Evolutionary conservation across 2,797 vertebrate species (phyloP).

Genomic region (Pogonophryne albipinna): DNA sequence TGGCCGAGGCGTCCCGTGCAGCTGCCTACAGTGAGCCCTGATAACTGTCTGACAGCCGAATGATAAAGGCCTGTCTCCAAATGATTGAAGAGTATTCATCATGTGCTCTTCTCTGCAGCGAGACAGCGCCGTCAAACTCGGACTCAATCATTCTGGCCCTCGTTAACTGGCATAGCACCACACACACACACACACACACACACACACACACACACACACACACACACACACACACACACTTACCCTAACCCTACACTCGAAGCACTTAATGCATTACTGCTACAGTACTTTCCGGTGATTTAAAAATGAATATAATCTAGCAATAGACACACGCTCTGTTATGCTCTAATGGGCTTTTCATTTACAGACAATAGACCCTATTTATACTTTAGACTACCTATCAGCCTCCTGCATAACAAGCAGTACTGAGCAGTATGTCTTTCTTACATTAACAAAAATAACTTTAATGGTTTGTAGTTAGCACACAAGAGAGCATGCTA

Average conservation of each 20-base stretch:
- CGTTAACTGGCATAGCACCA: slow-evolving; percentile 61
- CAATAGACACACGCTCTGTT: slow-evolving; percentile 10
- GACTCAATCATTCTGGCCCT: slow-evolving; percentile 56
- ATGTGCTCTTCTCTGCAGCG: slow-evolving; percentile 53
- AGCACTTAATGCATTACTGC: slow-evolving; percentile 17
- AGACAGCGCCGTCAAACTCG: slow-evolving; percentile 49
- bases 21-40: slow-evolving; percentile 70
- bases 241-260: slow-evolving; percentile 1
- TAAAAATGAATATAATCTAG: slow-evolving; percentile 25
- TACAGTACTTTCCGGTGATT: slow-evolving; percentile 13
- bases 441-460: slow-evolving; percentile 9
- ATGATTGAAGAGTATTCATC: slow-evolving; percentile 78
- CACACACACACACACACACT: background rate
- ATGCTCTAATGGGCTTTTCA: slow-evolving; percentile 23
- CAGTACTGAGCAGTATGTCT: slow-evolving; percentile 6
- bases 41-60: slow-evolving; percentile 74
- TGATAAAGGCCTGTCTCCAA: slow-evolving; percentile 71
- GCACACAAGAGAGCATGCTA: too few relatives aligned
- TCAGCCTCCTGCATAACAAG: background rate
- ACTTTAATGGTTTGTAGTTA: background rate
- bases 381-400: slow-evolving; percentile 23
- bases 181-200: slow-evolving; percentile 11
- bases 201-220: slow-evolving; percentile 5
- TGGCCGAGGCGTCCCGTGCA: slow-evolving; percentile 56
- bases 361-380: background rate